phyloP scores from a whole-genome alignment of 2,113 vertebrate species.

The Fregata magnificens region DNA sequence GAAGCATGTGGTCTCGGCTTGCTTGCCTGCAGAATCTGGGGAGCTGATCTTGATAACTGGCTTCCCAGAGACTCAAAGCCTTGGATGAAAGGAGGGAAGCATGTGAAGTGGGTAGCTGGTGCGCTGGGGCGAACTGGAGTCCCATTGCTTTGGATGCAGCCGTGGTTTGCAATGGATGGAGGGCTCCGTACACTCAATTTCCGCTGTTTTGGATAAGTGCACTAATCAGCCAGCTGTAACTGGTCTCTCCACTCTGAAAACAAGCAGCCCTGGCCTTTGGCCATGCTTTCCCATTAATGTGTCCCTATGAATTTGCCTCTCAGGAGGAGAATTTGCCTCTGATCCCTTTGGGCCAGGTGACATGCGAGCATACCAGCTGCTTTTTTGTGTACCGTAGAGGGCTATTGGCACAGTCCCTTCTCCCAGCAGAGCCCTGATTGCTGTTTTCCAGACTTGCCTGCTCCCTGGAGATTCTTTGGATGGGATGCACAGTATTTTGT shows the following conservation, averaged over 20 bases:
- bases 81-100: neutral
- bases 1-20: neutral
- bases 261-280: neutral
- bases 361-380: neutral
- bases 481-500: rapidly evolving
- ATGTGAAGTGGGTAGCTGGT: neutral
- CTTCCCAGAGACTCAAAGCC: neutral
- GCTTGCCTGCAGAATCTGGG: neutral
- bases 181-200: neutral
- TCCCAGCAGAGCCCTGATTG: neutral
- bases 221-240: neutral
- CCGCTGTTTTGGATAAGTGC: neutral
- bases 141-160: neutral
- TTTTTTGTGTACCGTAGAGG: neutral
- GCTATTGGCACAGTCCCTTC: neutral
- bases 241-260: neutral
- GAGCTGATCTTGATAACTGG: neutral
- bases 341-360: neutral
- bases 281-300: neutral
- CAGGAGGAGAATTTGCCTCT: neutral
- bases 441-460: neutral
- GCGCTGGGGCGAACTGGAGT: neutral
- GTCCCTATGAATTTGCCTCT: neutral
- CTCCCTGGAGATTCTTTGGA: neutral
- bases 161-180: rapidly evolving